Evolutionary conservation across 2,888 invertebrate genomes (phyloP).

Genomic region (Teleogryllus oceanicus): DNA sequence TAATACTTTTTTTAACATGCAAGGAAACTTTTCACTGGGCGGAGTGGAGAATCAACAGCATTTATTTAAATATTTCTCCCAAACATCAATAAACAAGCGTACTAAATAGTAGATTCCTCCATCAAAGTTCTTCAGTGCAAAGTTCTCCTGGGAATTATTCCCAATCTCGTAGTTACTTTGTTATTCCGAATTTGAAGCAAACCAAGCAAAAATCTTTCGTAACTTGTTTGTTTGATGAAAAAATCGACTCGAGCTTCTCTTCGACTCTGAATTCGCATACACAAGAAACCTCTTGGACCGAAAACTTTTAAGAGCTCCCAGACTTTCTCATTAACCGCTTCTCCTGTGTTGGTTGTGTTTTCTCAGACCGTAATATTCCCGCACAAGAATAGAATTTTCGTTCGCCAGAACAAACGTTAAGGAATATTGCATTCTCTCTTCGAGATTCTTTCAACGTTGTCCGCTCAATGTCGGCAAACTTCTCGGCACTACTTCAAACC

Average conservation of each 20-base stretch:
- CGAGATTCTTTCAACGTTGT: background rate
- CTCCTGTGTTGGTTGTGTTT: background rate
- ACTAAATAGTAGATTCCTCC: too few species aligned
- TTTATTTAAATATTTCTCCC: too few species aligned
- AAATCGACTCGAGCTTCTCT: background rate
- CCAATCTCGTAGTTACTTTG: too few species aligned
- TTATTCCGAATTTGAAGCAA: too few species aligned
- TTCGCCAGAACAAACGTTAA: conserved; percentile 9
- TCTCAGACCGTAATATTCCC: background rate
- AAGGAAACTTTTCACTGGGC: too few species aligned
- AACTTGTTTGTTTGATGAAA: background rate
- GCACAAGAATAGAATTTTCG: conserved; percentile 5
- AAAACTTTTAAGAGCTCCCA: background rate
- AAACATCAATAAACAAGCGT: too few species aligned
- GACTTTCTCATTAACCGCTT: conserved; percentile 18
- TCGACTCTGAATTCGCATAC: background rate
- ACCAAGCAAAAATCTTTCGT: too few species aligned
- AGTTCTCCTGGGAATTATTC: too few species aligned
- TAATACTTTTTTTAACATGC: too few species aligned
- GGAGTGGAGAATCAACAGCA: too few species aligned
- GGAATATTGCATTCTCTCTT: conserved; percentile 6
- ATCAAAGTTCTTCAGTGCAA: too few species aligned
- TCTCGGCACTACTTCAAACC: background rate
- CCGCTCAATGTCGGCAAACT: background rate
- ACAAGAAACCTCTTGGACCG: background rate